Evolutionary conservation across 1,140 invertebrate genomes (phyloP), one percentile per base, ranked within the genome.

Genomic region (Nebria ingens): DNA sequence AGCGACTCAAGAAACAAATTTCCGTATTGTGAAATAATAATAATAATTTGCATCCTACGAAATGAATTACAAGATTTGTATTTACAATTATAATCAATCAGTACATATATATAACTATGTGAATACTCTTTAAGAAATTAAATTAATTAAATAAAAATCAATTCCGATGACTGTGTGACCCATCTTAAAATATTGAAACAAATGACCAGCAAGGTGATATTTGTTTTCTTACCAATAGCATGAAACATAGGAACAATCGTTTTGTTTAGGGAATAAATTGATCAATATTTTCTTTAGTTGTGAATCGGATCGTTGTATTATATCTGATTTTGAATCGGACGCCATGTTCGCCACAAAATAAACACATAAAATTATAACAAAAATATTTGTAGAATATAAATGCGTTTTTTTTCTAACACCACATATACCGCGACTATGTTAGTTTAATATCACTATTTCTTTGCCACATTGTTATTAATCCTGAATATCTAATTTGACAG

Each of bases 181-280:
- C 20, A 50, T 50, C 51, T 22, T 50, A 23, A 20, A 40, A 51
- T 15, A 51, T 58, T 56, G 40, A 54, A 21, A 50, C 51, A 53
- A 59, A 23, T 42, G 13, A 56, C 52, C 22, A 62, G 57, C 52
- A n/a, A n/a, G n/a, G n/a, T n/a, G n/a, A n/a, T n/a, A n/a, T n/a
- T n/a, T n/a, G n/a, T 61, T 53, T 63, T 72, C 78, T 77, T 70
- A 79, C 81, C 81, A 83, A 71, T 83, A 83, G 70, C 81, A 83
- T 59, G 81, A 83, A 52, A 82, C 81, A 70, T 83, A 81, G 60
- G 80, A 82, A 70, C 81, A 82, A 58, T 83, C 81, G 52, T 75
- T 67, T 65, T 76, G 76, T 73, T 82, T 83, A 20, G 78, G 73
- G 71, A 83, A 82, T 55, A 70, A 60, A 55, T 65, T 68, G 38